These are phyloP conservation scores for Nymphicus hollandicus DNA, from an alignment of 2,113 vertebrate genomes.

Conservation along the genomic window DNA sequence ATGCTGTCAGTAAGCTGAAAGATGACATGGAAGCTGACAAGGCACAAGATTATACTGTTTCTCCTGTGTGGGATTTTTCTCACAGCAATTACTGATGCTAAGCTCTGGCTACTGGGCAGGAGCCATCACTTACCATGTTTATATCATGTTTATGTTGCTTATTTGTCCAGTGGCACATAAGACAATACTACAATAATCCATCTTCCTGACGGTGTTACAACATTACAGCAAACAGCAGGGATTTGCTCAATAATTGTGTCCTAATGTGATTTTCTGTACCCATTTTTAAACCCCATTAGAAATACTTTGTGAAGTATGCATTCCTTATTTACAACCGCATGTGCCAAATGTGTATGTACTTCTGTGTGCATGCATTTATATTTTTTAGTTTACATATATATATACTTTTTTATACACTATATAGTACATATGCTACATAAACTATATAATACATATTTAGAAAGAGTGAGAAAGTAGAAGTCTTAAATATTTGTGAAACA, in stretches of 20 bases:
- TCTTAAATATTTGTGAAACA: not conserved
- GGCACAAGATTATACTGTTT: not conserved
- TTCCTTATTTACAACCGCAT: not conserved
- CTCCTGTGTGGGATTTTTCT: not conserved
- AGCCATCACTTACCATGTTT: not conserved
- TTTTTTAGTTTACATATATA: not conserved
- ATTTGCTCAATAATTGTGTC: not conserved
- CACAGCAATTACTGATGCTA: not conserved
- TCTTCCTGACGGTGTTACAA: not conserved
- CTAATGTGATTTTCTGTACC: not conserved
- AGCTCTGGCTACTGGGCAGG: not conserved
- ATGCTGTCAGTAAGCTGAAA: not conserved
- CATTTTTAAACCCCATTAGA: not conserved
- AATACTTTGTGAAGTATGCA: not conserved
- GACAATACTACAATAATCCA: not conserved
- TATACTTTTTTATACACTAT: not conserved
- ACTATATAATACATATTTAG: not conserved
- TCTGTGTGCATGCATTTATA: not conserved
- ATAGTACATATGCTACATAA: not conserved
- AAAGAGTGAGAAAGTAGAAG: not conserved
- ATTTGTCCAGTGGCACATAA: not conserved
- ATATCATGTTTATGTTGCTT: not conserved
- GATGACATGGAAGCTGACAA: not conserved
- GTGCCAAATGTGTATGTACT: accelerated
- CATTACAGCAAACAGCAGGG: not conserved